A percentile compares a stretch with the other conserved stretches of the same genome.
These are phyloP conservation scores for Leptopilina myrica DNA, from an alignment of 2,888 invertebrate species.

Conservation along the genomic window DNA sequence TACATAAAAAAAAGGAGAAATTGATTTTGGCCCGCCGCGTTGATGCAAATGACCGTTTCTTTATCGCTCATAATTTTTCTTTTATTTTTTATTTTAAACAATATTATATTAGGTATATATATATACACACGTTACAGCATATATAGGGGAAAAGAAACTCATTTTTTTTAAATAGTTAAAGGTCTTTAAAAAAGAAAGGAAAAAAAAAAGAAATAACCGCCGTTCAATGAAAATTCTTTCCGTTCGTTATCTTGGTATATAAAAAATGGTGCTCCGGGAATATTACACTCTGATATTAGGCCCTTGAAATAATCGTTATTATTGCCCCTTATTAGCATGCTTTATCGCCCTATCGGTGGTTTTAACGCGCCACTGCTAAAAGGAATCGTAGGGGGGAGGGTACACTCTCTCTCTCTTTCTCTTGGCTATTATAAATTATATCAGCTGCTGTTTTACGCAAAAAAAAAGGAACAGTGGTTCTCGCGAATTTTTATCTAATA, in stretches of 20 bases:
- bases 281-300: slow-evolving; percentile 62
- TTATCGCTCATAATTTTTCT: slow-evolving; percentile 5
- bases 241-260: slow-evolving; percentile 59
- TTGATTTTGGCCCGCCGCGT: slow-evolving; percentile 50
- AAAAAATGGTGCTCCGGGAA: slow-evolving; percentile 64
- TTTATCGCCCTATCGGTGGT: slow-evolving; percentile 69
- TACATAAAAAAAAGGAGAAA: slow-evolving; percentile 20
- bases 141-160: no score
- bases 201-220: no score
- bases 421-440: slow-evolving; percentile 67
- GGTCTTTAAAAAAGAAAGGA: neutral
- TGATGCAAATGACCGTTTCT: slow-evolving; percentile 39
- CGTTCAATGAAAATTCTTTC: slow-evolving; percentile 51
- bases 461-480: slow-evolving; percentile 58
- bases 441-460: slow-evolving; percentile 66
- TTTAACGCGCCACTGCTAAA: slow-evolving; percentile 64
- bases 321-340: slow-evolving; percentile 71
- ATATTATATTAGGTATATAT: neutral
- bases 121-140: neutral
- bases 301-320: slow-evolving; percentile 69
- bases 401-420: slow-evolving; percentile 36
- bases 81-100: neutral
- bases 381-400: slow-evolving; percentile 61
- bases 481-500: slow-evolving; percentile 47
- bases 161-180: slow-evolving; percentile 1